phyloP scores from a whole-genome alignment of 2,888 invertebrate genomes.

The Caradrina kadenii region DNA sequence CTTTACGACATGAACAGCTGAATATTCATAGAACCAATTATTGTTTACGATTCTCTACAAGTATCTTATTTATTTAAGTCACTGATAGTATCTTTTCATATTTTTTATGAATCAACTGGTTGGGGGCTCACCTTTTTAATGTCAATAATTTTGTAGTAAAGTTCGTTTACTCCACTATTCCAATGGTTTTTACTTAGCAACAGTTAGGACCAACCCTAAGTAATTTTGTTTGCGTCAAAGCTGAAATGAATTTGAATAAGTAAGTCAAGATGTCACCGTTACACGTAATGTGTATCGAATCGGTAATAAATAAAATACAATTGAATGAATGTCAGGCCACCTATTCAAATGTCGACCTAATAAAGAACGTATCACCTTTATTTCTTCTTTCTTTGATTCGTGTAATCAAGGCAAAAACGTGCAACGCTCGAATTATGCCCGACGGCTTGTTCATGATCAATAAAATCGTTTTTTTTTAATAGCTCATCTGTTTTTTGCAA shows the following conservation, averaged over 20 bases:
- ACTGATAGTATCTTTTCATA: neutral
- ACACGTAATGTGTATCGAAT: constrained; percentile 38
- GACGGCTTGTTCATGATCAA: constrained; percentile 69
- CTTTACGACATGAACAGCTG: constrained; percentile 30
- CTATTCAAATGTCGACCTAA: constrained; percentile 58
- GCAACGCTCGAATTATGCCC: constrained; percentile 69
- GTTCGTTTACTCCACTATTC: constrained; percentile 7
- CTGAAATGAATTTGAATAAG: constrained; percentile 51
- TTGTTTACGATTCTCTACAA: constrained; percentile 7
- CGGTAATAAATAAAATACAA: constrained; percentile 34
- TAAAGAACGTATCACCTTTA: constrained; percentile 68
- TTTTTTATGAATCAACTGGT: constrained; percentile 1
- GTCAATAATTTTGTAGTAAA: neutral
- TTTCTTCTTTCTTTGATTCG: constrained; percentile 53
- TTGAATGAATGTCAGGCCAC: constrained; percentile 27
- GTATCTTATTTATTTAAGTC: constrained; percentile 21
- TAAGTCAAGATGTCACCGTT: constrained; percentile 62
- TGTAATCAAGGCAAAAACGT: constrained; percentile 67
- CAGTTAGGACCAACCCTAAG: constrained; percentile 39
- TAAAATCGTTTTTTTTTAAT: constrained; percentile 68
- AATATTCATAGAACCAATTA: constrained; percentile 35
- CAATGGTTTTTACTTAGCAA: constrained; percentile 30
- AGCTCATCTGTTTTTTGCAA: constrained; percentile 23
- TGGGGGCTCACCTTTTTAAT: neutral
- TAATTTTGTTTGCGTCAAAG: constrained; percentile 39